Percentiles rank a stretch among this genome's conserved stretches.
Evolutionary conservation across 2,113 vertebrate species (phyloP).

Genomic region (Paraplagusia blochii): DNA sequence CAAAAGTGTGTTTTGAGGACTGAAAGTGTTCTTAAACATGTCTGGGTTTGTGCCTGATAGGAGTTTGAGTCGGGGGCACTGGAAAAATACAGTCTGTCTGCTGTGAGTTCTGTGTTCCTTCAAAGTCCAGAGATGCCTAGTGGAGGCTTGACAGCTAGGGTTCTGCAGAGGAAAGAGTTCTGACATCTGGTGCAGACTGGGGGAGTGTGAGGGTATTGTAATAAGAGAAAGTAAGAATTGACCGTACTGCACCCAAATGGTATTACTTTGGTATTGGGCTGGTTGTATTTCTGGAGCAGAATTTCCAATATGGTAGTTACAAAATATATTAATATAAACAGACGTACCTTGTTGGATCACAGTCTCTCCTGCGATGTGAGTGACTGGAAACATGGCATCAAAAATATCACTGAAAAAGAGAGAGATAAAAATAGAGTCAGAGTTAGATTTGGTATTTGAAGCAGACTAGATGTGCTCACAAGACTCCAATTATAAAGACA

Average conservation of each 20-base stretch:
- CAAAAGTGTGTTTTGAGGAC: constrained; percentile 30
- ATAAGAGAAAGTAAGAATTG: constrained; percentile 11
- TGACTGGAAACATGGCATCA: constrained; percentile 97
- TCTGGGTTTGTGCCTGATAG: constrained; percentile 43
- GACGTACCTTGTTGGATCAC: constrained; percentile 93
- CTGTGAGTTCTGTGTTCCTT: constrained; percentile 46
- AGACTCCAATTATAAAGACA: no score
- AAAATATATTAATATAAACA: neutral
- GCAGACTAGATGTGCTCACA: no score
- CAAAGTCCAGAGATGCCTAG: constrained; percentile 38
- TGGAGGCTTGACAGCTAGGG: constrained; percentile 26
- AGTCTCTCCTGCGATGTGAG: constrained; percentile 93
- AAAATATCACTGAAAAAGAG: constrained; percentile 87
- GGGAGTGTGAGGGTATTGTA: constrained; percentile 11
- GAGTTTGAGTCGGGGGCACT: constrained; percentile 24
- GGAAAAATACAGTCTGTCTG: constrained; percentile 49
- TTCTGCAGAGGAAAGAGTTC: constrained; percentile 19
- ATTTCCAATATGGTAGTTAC: neutral
- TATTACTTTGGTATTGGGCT: no score
- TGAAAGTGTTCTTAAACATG: constrained; percentile 38
- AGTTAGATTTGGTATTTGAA: constrained; percentile 4
- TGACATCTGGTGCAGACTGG: constrained; percentile 32
- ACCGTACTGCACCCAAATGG: no score
- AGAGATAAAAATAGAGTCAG: neutral
- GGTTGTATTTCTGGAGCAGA: neutral